phyloP scores from a whole-genome alignment of 2,797 vertebrate genomes.

The Sebastes nivosus region DNA sequence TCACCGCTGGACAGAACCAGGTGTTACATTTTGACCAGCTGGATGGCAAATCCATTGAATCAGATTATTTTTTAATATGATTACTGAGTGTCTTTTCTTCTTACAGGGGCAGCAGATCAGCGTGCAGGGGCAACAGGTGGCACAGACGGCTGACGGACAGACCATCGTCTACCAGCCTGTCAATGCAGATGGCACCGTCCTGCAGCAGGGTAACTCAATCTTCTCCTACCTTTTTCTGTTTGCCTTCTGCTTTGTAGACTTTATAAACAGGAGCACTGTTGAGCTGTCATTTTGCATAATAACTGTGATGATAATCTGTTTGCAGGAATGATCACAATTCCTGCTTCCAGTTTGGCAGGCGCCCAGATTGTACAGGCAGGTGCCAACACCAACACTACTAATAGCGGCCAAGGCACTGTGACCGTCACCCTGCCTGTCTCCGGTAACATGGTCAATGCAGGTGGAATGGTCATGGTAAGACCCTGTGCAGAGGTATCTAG shows the following conservation, averaged over 20 bases:
- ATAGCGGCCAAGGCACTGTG: constrained; percentile 96
- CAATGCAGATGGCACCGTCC: constrained; percentile 95
- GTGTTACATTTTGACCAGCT: constrained; percentile 67
- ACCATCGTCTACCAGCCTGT: constrained; percentile 99
- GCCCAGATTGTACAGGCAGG: constrained; percentile 96
- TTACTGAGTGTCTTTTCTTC: neutral
- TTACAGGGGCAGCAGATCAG: constrained; percentile 94
- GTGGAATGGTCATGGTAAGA: constrained; percentile 99
- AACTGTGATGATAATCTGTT: constrained; percentile 62
- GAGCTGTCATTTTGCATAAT: constrained; percentile 10
- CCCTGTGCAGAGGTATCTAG: constrained; percentile 76
- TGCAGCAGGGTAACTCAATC: constrained; percentile 90
- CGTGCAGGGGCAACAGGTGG: constrained; percentile 97
- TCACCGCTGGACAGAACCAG: constrained; percentile 98
- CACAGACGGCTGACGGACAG: constrained; percentile 97
- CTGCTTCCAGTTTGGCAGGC: constrained; percentile 95
- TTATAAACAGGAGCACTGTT: neutral
- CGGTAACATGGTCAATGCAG: constrained; percentile 98
- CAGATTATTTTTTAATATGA: neutral
- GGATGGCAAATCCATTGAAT: neutral
- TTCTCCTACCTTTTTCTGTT: constrained; percentile 17
- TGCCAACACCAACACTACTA: constrained; percentile 94
- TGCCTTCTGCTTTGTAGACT: neutral
- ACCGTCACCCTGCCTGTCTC: constrained; percentile 94
- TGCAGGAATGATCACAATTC: constrained; percentile 99